These are phyloP conservation scores for Macrochelys suwanniensis DNA, from an alignment of 2,797 vertebrate species.

Conservation along the genomic window DNA sequence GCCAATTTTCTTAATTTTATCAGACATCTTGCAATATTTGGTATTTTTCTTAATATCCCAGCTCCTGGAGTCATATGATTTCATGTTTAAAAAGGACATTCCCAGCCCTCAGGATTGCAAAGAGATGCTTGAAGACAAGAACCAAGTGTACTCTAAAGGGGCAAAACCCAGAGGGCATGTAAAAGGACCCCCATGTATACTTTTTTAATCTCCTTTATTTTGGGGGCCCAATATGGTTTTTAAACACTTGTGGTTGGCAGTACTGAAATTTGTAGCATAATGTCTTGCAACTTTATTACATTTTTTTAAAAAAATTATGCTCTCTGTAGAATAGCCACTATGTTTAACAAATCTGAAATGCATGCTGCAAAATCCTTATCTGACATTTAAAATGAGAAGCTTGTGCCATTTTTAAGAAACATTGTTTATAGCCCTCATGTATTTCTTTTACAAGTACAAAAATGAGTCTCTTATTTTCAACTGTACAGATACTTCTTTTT, in stretches of 20 bases:
- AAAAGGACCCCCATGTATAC: constrained; percentile 49
- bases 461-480: constrained; percentile 4
- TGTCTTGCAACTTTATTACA: neutral
- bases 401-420: constrained; percentile 49
- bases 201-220: constrained; percentile 63
- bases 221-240: constrained; percentile 57
- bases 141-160: constrained; percentile 39
- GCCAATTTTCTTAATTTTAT: constrained; percentile 50
- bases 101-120: constrained; percentile 62
- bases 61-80: constrained; percentile 44
- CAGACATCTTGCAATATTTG: constrained; percentile 65
- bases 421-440: neutral
- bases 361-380: constrained; percentile 59
- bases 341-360: constrained; percentile 37
- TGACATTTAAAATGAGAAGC: constrained; percentile 46
- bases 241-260: neutral
- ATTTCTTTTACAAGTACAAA: constrained; percentile 46
- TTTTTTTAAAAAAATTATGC: constrained; percentile 67
- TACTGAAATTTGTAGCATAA: neutral
- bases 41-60: constrained; percentile 63
- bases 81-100: constrained; percentile 28
- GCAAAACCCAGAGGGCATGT: constrained; percentile 44
- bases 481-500: constrained; percentile 49
- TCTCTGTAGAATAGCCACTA: constrained; percentile 15
- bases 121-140: constrained; percentile 62